These are phyloP conservation scores for Sylvilagus floridanus DNA, from an alignment of 2,797 vertebrate genomes.

Conservation along the genomic window DNA sequence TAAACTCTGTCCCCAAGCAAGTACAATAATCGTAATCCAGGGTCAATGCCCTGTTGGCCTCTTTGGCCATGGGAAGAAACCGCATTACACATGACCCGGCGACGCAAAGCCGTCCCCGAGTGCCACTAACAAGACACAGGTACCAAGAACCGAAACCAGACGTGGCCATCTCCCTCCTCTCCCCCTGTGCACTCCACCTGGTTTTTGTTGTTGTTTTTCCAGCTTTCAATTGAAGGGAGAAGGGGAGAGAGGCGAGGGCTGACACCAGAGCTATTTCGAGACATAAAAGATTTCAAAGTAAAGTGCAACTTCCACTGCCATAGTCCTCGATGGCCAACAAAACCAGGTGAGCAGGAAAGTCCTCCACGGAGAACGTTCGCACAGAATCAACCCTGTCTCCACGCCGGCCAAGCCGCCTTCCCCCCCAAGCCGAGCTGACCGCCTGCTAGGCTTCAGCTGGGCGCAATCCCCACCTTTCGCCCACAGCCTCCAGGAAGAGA, in stretches of 20 bases:
- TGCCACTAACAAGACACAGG: neutral
- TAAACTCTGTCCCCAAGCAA: constrained; percentile 47
- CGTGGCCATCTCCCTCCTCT: neutral
- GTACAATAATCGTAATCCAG: constrained; percentile 48
- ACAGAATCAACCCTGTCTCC: neutral
- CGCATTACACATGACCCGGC: neutral
- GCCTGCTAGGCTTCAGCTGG: neutral
- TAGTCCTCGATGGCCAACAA: constrained; percentile 57
- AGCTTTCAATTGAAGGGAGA: neutral
- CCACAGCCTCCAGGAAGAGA: neutral
- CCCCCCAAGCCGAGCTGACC: neutral
- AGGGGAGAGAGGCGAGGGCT: neutral
- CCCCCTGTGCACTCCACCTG: neutral
- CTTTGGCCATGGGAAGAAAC: neutral
- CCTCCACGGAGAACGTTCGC: neutral
- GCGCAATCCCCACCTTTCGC: neutral
- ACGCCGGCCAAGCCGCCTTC: neutral
- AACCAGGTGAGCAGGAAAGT: neutral
- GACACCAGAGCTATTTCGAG: constrained; percentile 46
- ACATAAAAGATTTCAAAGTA: constrained; percentile 53
- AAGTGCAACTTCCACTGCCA: constrained; percentile 48
- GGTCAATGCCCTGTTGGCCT: neutral
- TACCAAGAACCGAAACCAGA: constrained; percentile 21
- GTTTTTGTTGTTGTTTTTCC: neutral
- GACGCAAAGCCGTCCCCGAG: neutral